These are phyloP conservation scores for Stenodema calcarata DNA, from an alignment of 2,888 invertebrate genomes.

Conservation along the genomic window DNA sequence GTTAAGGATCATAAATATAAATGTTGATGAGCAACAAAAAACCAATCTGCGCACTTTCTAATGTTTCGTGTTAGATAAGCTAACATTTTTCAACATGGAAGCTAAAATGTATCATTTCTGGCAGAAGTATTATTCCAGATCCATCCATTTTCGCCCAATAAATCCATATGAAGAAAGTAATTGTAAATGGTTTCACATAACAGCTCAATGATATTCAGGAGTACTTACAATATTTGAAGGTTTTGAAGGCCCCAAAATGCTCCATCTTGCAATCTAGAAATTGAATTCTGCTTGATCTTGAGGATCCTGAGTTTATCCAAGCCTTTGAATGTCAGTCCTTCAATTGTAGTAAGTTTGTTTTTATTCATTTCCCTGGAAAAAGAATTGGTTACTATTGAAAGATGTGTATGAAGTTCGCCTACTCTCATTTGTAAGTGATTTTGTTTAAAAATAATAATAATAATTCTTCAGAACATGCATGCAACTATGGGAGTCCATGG, in stretches of 20 bases:
- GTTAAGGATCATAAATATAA: no score
- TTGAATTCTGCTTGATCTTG: conserved; percentile 81
- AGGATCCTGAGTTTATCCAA: conserved; percentile 76
- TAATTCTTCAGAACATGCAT: not conserved
- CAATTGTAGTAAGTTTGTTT: conserved; percentile 80
- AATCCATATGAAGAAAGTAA: not conserved
- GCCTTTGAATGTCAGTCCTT: conserved; percentile 81
- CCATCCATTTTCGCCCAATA: not conserved
- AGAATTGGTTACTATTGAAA: not conserved
- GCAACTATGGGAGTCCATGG: no score
- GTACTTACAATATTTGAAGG: conserved; percentile 66
- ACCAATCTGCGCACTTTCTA: no score
- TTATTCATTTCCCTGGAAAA: conserved; percentile 77
- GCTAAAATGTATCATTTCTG: no score
- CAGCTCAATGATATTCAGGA: not conserved
- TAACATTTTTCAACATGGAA: no score
- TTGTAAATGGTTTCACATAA: not conserved
- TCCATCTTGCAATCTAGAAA: conserved; percentile 81
- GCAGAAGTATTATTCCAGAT: no score
- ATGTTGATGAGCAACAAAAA: no score
- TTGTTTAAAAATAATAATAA: not conserved
- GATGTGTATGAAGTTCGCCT: not conserved
- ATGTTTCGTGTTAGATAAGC: no score
- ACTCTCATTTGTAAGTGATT: not conserved
- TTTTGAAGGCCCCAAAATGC: conserved; percentile 80